phyloP scores from a whole-genome alignment of 2,113 vertebrate species.

The Limanda limanda region DNA sequence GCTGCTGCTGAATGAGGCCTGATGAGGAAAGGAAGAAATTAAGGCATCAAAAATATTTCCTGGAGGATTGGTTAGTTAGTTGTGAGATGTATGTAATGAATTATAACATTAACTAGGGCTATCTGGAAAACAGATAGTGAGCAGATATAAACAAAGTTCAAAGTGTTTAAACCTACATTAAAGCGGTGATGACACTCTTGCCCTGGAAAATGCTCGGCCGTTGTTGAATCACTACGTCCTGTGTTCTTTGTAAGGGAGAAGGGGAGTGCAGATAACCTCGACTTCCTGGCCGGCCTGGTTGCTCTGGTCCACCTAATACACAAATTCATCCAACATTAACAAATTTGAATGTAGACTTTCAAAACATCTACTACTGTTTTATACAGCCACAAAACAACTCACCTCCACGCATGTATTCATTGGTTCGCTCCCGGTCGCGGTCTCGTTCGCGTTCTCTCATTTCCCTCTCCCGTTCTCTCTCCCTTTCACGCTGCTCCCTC shows the following conservation, averaged over 20 bases:
- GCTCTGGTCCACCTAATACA: slow-evolving; percentile 80
- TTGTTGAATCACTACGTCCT: slow-evolving; percentile 92
- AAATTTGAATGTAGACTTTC: not conserved
- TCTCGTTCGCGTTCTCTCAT: slow-evolving; percentile 16
- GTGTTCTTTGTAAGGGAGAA: slow-evolving; percentile 91
- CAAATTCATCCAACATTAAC: not conserved
- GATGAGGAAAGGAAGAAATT: slow-evolving; percentile 23
- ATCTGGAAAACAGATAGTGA: not conserved
- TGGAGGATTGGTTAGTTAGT: not conserved
- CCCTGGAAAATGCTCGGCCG: slow-evolving; percentile 98
- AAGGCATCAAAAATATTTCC: not conserved
- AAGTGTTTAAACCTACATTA: slow-evolving; percentile 85
- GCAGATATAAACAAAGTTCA: not conserved
- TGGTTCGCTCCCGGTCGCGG: slow-evolving; percentile 58
- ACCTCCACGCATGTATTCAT: slow-evolving; percentile 81
- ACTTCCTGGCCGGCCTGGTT: slow-evolving; percentile 90
- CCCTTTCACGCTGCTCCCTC: slow-evolving; percentile 72
- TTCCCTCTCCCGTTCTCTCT: slow-evolving; percentile 57
- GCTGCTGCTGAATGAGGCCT: slow-evolving; percentile 82
- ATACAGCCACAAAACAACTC: slow-evolving; percentile 10
- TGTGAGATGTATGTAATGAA: not conserved
- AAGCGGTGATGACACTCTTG: slow-evolving; percentile 95
- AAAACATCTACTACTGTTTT: not conserved
- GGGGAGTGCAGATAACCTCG: slow-evolving; percentile 92
- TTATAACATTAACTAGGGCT: not conserved